These are phyloP conservation scores for Hippoglossus stenolepis DNA, from an alignment of 2,113 vertebrate species.

Conservation along the genomic window DNA sequence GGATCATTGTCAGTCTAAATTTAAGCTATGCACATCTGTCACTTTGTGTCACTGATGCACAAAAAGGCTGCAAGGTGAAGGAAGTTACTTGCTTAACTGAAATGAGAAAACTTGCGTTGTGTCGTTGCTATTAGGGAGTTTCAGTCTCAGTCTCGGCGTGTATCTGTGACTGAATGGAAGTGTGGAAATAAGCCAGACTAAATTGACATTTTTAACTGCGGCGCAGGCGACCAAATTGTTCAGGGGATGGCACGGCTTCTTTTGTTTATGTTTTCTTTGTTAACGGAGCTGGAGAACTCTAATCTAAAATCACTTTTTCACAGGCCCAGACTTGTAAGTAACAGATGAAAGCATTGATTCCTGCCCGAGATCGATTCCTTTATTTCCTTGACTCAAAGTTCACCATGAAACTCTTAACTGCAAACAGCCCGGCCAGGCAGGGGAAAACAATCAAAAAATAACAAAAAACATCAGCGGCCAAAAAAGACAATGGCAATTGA, in stretches of 20 bases:
- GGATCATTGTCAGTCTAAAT: conserved; percentile 64
- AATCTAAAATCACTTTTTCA: conserved; percentile 54
- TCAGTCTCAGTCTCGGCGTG: conserved; percentile 14
- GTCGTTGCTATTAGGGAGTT: conserved; percentile 56
- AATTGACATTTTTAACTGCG: conserved; percentile 22
- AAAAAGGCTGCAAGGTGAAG: conserved; percentile 61
- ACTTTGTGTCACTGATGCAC: conserved; percentile 47
- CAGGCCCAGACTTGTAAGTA: conserved; percentile 61
- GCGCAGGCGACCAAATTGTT: conserved; percentile 12
- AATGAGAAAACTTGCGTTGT: conserved; percentile 56
- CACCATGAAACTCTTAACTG: conserved; percentile 63
- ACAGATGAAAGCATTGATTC: conserved; percentile 71
- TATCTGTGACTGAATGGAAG: conserved; percentile 51
- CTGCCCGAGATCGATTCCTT: conserved; percentile 57
- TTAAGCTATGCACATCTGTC: conserved; percentile 70
- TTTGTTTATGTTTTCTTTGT: conserved; percentile 49
- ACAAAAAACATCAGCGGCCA: conserved; percentile 52
- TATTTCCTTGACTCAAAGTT: conserved; percentile 70
- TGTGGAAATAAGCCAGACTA: conserved; percentile 22
- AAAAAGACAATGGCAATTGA: conserved; percentile 76
- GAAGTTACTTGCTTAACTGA: conserved; percentile 64
- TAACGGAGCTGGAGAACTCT: conserved; percentile 44
- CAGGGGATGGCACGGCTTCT: conserved; percentile 1
- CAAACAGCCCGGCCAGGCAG: conserved; percentile 32
- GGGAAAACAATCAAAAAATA: conserved; percentile 71